Base-by-base conservation (phyloP, 2,113 vertebrate genomes). In the Haemorhous mexicanus region DNA sequence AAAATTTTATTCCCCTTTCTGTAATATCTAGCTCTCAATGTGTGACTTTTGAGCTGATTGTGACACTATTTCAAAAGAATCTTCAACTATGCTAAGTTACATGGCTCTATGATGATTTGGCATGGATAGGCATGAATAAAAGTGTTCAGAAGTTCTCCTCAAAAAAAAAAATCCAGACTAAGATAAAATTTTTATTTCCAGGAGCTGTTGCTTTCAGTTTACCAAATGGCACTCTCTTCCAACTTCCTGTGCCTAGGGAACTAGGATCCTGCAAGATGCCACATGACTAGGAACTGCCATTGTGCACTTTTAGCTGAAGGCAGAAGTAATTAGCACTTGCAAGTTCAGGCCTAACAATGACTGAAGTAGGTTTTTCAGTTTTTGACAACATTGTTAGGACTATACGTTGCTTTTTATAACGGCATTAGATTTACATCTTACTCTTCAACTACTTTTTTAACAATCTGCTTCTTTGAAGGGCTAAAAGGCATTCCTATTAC, bases 311-410 rank as follows among this genome's bases (percentile, higher is more conserved):
- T 52, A 87, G 47, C 28, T 83, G 72, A 92, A 94, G 58, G 82
- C 52, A 89, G 63, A 79, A 84, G 49, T 87, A 87, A 93, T 90
- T 68, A 95, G 53, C 46, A 86, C 61, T 89, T 89, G 47, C 61
- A 91, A 16, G 43, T 81, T 93, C 61, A 91, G 78, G 22, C 3
- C 49, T 85, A 89, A 70, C 55, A 74, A 80, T 46, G 43, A 79
- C 41, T 64, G 70, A 90, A 79, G 23, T 10, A 89, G 66, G 52
- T 18, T 61, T 92, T 75, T 63, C 19, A 39, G 1, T 28, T 87
- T 88, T 95, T 85, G 59, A 87, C 47, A 73, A 62, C 39, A 61
- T 73, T 74, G 75, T 69, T 74, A 78, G 10, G 77, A 77, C 27
- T 26, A 21, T 49, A 90, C 0, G 1, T 26, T 84, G 70, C 46